These are phyloP conservation scores for Myiozetetes cayanensis DNA, from an alignment of 2,113 vertebrate species.

Conservation along the genomic window DNA sequence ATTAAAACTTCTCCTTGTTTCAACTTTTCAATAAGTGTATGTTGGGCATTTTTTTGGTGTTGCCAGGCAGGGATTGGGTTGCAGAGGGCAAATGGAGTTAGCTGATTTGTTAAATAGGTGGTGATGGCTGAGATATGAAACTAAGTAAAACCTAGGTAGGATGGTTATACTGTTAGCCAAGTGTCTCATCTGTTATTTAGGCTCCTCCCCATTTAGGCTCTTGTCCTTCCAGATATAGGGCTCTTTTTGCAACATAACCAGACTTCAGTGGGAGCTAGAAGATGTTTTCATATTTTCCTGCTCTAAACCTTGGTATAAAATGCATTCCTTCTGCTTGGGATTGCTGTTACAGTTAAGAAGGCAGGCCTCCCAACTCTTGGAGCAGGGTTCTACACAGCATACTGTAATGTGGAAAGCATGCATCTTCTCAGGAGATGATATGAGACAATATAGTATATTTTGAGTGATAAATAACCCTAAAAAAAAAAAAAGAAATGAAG, in stretches of 20 bases:
- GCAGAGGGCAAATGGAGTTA: not conserved
- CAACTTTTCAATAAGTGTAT: not conserved
- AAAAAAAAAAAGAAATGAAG: not conserved
- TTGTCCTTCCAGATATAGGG: not conserved
- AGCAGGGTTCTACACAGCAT: not conserved
- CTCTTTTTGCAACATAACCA: not conserved
- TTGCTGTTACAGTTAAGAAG: not conserved
- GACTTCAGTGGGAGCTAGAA: not conserved
- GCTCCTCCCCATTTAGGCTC: not conserved
- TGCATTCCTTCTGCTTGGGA: not conserved
- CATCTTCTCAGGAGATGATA: not conserved
- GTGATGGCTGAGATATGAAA: not conserved
- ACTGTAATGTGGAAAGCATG: accelerated
- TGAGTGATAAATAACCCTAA: not conserved
- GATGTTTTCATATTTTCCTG: not conserved
- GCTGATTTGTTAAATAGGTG: not conserved
- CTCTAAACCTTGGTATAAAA: not conserved
- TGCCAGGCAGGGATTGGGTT: not conserved
- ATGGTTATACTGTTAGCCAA: not conserved
- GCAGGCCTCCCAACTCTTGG: not conserved
- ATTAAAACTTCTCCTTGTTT: not conserved
- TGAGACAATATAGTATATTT: not conserved
- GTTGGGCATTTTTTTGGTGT: accelerated
- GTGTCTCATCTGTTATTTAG: not conserved
- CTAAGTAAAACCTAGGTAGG: not conserved